Base-by-base conservation (phyloP, 2,113 vertebrate species). In the Synodontis membranacea region DNA sequence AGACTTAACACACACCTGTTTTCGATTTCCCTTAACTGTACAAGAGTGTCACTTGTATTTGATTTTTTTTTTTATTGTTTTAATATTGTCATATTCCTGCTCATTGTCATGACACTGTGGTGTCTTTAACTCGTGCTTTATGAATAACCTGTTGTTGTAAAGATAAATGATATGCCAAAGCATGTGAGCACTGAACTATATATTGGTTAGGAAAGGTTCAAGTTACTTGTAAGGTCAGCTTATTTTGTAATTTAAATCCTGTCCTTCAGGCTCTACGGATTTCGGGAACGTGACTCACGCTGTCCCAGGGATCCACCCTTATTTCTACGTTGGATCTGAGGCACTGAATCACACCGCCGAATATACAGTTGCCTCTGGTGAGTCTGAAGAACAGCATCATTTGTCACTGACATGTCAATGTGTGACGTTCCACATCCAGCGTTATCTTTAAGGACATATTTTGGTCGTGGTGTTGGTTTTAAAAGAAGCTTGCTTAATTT, bases 211-310 rank as follows among this genome's bases (percentile, higher is more conserved):
- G 21, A 74, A 74, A 14, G 39, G 23, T 46, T 10, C 7, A 70
- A 3, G 37, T 42, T 70, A 39, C 68, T 70, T 70, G 4, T 42
- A 70, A 11, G 5, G 64, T 6, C 31, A 14, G 4, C 31, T 23
- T 12, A 37, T 37, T 58, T 58, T 80, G 34, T 80, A 34, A 39
- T 80, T 80, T 52, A 6, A 19, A 34, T 79, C 75, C 28, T 15
- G 1, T 37, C 46, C 21, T 6, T n/a, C 93, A 97, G 96, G 97
- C 86, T 97, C 96, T 86, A 97, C 96, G 0, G 96, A 97, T 92
- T 97, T 97, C 90, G 96, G 97, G 82, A 97, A 97, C 87, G 96
- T 97, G 54, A 94, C 94, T 0, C 96, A 95, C 92, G 93, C 94
- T 37, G 94, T 95, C 88, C 96, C 96, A 87, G 96, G 97, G 28